Base-by-base conservation (phyloP, 2,113 vertebrate species). In the Fulica atra region DNA sequence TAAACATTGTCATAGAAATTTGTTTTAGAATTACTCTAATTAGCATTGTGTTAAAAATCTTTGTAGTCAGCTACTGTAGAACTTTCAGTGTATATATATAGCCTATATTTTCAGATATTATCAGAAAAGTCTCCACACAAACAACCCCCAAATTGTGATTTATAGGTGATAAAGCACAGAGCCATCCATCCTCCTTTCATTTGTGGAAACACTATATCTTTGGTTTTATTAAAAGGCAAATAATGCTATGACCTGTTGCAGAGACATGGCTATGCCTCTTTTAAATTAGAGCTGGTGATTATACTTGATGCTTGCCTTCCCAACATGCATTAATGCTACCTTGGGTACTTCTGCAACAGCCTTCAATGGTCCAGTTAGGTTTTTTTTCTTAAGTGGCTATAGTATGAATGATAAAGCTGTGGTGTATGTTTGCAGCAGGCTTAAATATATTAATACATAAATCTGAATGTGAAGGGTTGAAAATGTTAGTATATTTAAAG, bases 261-360 rank as follows among this genome's bases (percentile, higher is more conserved):
- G 61, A 29, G 46, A 57, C 61, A 60, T 46, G 7, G 10, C 24
- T 78, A 31, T 20, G 15, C 6, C 40, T 16, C 21, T 89, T 94
- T 81, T 79, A 38, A 33, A 33, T 35, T 35, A 72, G 38, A 79
- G 59, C 29, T 76, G 70, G 14, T 64, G 18, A 18, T 31, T 93
- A 3, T 56, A 70, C 7, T 23, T 64, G 42, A 26, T 66, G 21
- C 5, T 54, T 81, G 16, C 28, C 10, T 86, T 70, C n/a, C 51
- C 48, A 88, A 29, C 0, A 1, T 5, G 2, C 17, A 36, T 42
- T 33, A 42, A 25, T 20, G 5, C 5, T 69, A 11, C 8, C n/a
- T 63, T 54, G 23, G 53, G 11, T 54, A 46, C 46, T 26, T 91
- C 64, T 77, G 25, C 29, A 84, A 19, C 19, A 59, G 44, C 13